phyloP scores from a whole-genome alignment of 2,113 vertebrate species.

The Octodon degus region DNA sequence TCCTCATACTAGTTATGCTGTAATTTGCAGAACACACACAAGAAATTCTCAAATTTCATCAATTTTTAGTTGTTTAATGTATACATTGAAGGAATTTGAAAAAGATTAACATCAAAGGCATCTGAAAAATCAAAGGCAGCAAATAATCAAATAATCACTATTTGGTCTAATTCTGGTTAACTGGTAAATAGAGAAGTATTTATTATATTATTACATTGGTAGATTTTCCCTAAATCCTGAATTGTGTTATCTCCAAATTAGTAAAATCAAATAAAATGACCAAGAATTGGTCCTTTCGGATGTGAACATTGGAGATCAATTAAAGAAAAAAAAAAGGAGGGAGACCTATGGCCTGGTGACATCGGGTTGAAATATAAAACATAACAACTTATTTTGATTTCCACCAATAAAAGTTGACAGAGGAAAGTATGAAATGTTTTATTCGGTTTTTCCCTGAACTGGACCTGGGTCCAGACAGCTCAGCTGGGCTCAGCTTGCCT shows the following conservation, averaged over 20 bases:
- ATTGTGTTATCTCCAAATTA: neutral
- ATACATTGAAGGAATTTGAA: neutral
- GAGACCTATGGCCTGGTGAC: neutral
- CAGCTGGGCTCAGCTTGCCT: neutral
- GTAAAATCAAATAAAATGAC: neutral
- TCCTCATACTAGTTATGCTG: neutral
- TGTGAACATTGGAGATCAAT: conserved; percentile 40
- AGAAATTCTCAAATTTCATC: neutral
- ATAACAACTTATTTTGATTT: neutral
- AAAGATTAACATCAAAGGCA: neutral
- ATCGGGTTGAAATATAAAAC: neutral
- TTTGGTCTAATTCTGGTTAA: neutral
- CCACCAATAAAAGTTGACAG: rapidly evolving
- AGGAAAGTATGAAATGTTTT: neutral
- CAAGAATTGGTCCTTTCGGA: neutral
- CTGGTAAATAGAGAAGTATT: neutral
- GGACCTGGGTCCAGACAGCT: rapidly evolving
- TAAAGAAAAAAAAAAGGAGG: neutral
- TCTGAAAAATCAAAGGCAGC: neutral
- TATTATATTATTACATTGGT: neutral
- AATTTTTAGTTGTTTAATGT: neutral
- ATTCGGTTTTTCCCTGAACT: no score
- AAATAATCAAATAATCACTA: no score
- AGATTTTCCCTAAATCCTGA: neutral
- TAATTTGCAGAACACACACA: neutral